These are phyloP conservation scores for Astreopora myriophthalma DNA, from an alignment of 64 coral and sea anemone genomes.

Conservation along the genomic window DNA sequence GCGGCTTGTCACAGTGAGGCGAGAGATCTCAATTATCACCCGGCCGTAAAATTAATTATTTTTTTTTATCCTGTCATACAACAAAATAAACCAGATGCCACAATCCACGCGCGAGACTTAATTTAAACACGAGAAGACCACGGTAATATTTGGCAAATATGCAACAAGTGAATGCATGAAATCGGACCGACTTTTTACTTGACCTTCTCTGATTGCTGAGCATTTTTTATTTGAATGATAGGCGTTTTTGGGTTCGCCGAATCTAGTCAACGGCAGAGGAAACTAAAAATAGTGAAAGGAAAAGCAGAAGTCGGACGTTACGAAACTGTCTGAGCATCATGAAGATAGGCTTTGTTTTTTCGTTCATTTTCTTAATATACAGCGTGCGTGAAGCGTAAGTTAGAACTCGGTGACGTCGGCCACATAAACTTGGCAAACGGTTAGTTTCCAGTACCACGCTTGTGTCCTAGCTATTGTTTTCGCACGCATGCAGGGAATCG, in stretches of 20 bases:
- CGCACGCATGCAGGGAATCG: too few relatives aligned
- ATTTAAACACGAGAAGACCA: background rate
- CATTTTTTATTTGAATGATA: background rate
- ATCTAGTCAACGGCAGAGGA: background rate
- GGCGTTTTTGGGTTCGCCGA: background rate
- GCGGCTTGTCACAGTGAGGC: background rate
- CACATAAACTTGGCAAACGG: background rate
- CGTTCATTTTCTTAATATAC: background rate
- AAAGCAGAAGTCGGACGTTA: background rate
- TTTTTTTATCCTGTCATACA: background rate
- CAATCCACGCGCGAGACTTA: background rate
- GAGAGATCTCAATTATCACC: background rate
- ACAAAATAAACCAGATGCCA: background rate
- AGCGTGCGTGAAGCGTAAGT: background rate
- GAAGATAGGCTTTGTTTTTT: background rate
- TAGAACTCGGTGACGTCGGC: background rate
- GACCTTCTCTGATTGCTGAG: background rate
- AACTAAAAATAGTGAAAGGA: background rate
- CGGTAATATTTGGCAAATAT: background rate
- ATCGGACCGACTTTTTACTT: background rate
- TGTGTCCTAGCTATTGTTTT: background rate
- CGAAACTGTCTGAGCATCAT: background rate
- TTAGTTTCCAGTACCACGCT: background rate
- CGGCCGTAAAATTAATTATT: background rate
- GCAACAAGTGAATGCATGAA: background rate